Evolutionary conservation across 2,888 invertebrate species (phyloP).

Genomic region (Elmis aenea): DNA sequence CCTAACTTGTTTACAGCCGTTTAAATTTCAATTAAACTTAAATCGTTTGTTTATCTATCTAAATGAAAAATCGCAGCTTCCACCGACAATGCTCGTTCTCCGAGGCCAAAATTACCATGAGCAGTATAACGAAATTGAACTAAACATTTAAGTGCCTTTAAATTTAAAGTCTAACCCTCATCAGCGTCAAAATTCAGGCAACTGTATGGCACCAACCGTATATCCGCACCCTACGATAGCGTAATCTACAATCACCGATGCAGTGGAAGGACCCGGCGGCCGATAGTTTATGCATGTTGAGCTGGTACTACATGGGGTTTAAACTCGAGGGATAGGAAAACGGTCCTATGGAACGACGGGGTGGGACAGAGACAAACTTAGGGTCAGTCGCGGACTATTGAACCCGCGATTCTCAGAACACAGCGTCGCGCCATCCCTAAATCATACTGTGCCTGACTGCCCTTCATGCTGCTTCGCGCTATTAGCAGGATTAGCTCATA

Average conservation of each 20-base stretch:
- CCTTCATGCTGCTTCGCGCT: slow-evolving; percentile 25
- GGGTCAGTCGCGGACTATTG: slow-evolving; percentile 53
- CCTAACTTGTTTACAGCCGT: too few species aligned
- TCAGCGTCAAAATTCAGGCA: slow-evolving; percentile 56
- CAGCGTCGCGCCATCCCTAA: slow-evolving; percentile 30
- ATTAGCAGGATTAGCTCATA: slow-evolving; percentile 30
- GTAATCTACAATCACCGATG: slow-evolving; percentile 30
- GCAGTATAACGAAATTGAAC: too few species aligned
- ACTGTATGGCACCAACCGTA: slow-evolving; percentile 48
- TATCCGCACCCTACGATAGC: slow-evolving; percentile 43
- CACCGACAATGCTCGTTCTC: too few species aligned
- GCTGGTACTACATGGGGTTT: slow-evolving; percentile 24
- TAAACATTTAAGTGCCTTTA: too few species aligned
- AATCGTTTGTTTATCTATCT: too few species aligned
- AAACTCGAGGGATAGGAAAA: slow-evolving; percentile 28
- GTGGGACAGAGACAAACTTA: slow-evolving; percentile 46
- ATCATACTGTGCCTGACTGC: slow-evolving; percentile 25
- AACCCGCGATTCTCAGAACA: slow-evolving; percentile 40
- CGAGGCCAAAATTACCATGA: too few species aligned
- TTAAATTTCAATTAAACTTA: too few species aligned
- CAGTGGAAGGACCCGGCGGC: slow-evolving; percentile 25
- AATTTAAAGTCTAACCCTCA: slow-evolving; percentile 54
- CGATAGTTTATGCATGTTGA: slow-evolving; percentile 28
- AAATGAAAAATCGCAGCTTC: too few species aligned
- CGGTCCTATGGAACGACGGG: slow-evolving; percentile 48